These are phyloP conservation scores for Caenorhabditis sinica DNA, from an alignment of 2,888 invertebrate genomes.

Conservation along the genomic window DNA sequence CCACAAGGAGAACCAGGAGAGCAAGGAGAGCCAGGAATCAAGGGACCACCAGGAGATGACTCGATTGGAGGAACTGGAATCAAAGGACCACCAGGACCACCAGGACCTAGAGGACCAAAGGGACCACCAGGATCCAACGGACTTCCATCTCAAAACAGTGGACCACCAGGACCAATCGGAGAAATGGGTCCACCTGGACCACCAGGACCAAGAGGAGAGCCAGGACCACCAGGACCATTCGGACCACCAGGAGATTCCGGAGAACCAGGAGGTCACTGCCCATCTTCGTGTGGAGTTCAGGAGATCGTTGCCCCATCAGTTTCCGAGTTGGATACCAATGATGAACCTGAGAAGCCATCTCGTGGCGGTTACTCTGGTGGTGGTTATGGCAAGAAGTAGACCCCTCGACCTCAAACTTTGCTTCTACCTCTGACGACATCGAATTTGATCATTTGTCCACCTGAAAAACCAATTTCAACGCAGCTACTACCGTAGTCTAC, in stretches of 20 bases:
- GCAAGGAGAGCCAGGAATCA: constrained; percentile 81
- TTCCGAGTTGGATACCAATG: constrained; percentile 75
- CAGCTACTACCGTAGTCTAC: constrained; percentile 48
- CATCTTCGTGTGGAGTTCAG: constrained; percentile 82
- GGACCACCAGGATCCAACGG: constrained; percentile 83
- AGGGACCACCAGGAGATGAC: constrained; percentile 83
- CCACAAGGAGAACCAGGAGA: constrained; percentile 80
- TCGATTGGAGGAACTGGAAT: constrained; percentile 83
- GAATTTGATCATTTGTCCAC: not conserved
- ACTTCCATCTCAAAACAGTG: constrained; percentile 81
- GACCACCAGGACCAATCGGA: constrained; percentile 82
- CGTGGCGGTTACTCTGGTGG: constrained; percentile 62
- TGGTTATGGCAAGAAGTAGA: constrained; percentile 70
- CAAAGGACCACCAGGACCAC: constrained; percentile 83
- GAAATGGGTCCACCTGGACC: constrained; percentile 80
- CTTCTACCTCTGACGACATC: not conserved
- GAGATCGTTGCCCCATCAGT: constrained; percentile 83
- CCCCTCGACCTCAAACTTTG: not conserved
- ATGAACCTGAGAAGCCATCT: constrained; percentile 64
- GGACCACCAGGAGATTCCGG: constrained; percentile 83
- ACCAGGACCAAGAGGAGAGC: constrained; percentile 82
- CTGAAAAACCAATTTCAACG: constrained; percentile 9
- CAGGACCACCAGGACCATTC: constrained; percentile 79
- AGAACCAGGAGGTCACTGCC: constrained; percentile 83
- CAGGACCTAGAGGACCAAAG: constrained; percentile 82